A percentile compares a stretch with the other conserved stretches of the same genome.
phyloP scores from a whole-genome alignment of 2,113 vertebrate genomes.

The Dinomys branickii region DNA sequence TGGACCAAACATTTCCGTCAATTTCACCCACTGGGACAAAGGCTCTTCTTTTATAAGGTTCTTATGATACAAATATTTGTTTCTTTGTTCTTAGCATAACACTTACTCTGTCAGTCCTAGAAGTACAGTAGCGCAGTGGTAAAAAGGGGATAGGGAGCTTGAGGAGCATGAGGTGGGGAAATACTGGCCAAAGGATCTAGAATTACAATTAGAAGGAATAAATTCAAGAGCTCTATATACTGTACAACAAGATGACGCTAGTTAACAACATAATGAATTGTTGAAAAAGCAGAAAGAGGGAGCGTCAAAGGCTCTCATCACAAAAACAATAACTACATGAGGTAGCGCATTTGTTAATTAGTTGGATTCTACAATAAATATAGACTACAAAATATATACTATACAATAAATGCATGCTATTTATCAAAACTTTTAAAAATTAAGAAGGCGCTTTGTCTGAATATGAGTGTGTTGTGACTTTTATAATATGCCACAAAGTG shows the following conservation, averaged over 20 bases:
- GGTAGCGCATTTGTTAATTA: neutral
- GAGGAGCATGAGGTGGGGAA: neutral
- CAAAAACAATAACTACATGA: neutral
- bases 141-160: neutral
- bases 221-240: neutral
- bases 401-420: neutral
- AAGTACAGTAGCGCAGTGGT: neutral
- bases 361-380: neutral
- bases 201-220: neutral
- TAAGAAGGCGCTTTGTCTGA: constrained; percentile 60
- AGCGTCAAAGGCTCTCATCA: neutral
- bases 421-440: neutral
- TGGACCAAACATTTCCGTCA: constrained; percentile 55
- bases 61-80: constrained; percentile 22
- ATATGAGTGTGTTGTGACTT: constrained; percentile 58
- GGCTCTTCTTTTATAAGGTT: constrained; percentile 7
- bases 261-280: neutral
- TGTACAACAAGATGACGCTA: neutral
- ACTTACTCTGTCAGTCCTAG: constrained; percentile 67
- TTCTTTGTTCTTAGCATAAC: constrained; percentile 40
- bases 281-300: neutral
- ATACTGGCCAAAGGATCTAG: neutral
- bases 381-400: neutral
- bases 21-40: constrained; percentile 61
- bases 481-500: constrained; percentile 73